Evolutionary conservation across 2,797 vertebrate species (phyloP), one percentile per base, ranked within the genome.

Genomic region (Gorsachius magnificus): DNA sequence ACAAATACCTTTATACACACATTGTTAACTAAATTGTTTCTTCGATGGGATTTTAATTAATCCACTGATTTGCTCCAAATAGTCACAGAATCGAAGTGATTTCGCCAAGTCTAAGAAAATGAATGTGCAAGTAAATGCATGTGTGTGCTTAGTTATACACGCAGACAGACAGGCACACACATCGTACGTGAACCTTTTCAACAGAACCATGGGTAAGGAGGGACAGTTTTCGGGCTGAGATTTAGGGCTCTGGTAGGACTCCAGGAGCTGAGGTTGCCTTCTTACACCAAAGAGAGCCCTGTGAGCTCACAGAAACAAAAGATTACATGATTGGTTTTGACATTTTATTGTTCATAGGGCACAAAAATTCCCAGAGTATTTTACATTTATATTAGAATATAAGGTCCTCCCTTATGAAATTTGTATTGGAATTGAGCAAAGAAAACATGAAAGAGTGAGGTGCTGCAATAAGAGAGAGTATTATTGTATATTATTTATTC

Each of bases 111-210:
- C 26, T 77, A 63, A 51, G 68, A 50, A 43, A 61, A 61, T 2
- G 4, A 68, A 7, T 31, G 8, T 9, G 18, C 20, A 29, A 3
- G 1, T 51, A 45, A 83, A 88, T 56, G 3, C 9, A 3, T 20
- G 13, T 25, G 12, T 33, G 9, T 69, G 54, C 13, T 16, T 7
- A 28, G 20, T 19, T 53, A 41, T 4, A 29, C 3, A 5, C 7
- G 9, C 0, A 1, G 16, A 46, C 9, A 90, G 31, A 31, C 4
- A 56, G 4, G 13, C 18, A 16, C 5, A 17, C 10, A 6, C 12
- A 8, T 16, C n/a, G 33, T 8, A 36, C 1, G 0, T 53, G 38
- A 81, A n/a, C 20, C 0, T 64, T 75, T 75, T 36, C 25, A 10
- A 35, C 12, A 28, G 53, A 48, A 2, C 16, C 2, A 2, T 16